These are phyloP conservation scores for Anarrhichthys ocellatus DNA, from an alignment of 2,113 vertebrate species.

Conservation along the genomic window DNA sequence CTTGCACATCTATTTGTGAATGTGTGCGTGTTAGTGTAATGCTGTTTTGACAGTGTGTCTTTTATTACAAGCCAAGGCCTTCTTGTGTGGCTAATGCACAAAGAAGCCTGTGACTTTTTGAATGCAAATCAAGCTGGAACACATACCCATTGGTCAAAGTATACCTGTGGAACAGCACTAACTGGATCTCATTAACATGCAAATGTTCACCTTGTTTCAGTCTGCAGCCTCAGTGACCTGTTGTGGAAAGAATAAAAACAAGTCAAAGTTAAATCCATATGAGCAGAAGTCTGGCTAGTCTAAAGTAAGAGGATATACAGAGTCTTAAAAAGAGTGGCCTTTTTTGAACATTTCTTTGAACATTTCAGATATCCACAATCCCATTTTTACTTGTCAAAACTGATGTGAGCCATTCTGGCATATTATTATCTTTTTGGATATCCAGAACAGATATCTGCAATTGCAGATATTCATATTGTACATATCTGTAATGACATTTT, in stretches of 20 bases:
- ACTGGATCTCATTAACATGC: conserved; percentile 72
- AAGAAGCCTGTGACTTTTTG: conserved; percentile 41
- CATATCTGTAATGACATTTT: too few relatives aligned
- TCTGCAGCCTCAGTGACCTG: conserved; percentile 54
- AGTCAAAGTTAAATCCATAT: conserved; percentile 32
- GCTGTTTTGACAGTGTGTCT: background rate
- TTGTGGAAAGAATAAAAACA: conserved; percentile 33
- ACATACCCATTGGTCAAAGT: conserved; percentile 48
- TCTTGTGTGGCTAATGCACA: conserved; percentile 47
- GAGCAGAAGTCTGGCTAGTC: background rate
- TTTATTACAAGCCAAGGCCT: conserved; percentile 54
- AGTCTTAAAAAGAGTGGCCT: background rate
- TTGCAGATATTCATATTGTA: too few relatives aligned
- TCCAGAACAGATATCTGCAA: background rate
- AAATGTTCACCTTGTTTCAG: conserved; percentile 61
- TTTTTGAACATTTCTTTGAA: background rate
- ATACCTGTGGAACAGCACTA: conserved; percentile 54
- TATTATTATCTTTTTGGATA: too few relatives aligned
- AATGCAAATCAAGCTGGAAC: conserved; percentile 65
- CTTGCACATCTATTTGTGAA: background rate
- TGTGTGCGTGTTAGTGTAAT: background rate
- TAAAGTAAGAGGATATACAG: background rate
- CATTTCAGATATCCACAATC: too few relatives aligned
- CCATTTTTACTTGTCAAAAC: too few relatives aligned
- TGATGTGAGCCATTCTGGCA: too few relatives aligned